Conservation (phyloP, 2,797 vertebrate species). For the Pipistrellus pipistrellus region DNA sequence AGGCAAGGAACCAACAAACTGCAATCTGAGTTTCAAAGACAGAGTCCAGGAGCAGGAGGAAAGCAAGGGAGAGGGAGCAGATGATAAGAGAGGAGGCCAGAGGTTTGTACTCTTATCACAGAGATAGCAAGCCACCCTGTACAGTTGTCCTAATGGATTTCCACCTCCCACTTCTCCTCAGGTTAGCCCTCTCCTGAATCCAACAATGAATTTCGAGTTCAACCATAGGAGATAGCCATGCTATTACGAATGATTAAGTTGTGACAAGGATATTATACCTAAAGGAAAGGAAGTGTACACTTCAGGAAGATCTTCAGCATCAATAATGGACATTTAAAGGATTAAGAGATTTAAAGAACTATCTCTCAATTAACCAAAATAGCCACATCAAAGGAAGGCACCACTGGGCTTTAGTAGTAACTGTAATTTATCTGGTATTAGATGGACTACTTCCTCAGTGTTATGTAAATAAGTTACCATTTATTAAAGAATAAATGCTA, state of each 20-base stretch:
- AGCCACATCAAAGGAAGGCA: not conserved
- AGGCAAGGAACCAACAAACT: not conserved
- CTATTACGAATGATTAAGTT: not conserved
- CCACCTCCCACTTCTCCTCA: not conserved
- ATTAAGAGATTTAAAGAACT: not conserved
- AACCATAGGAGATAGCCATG: not conserved
- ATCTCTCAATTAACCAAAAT: conserved; percentile 24
- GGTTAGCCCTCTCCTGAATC: not conserved
- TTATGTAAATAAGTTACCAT: not conserved
- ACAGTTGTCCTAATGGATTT: not conserved
- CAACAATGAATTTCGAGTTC: not conserved
- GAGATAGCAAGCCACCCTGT: not conserved
- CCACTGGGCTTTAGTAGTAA: not conserved
- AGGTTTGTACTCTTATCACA: not conserved
- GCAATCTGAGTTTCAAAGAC: not conserved
- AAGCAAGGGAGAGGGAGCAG: not conserved
- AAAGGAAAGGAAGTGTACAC: not conserved
- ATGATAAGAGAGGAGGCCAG: not conserved
- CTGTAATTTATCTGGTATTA: not conserved
- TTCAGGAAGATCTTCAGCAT: conserved; percentile 22
- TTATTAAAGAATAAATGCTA: conserved; percentile 1
- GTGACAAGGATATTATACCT: not conserved
- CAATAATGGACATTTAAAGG: not conserved
- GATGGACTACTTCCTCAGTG: not conserved
- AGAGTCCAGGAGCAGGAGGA: not conserved